phyloP scores from a whole-genome alignment of 2,797 vertebrate genomes.

The Spondyliosoma cantharus region DNA sequence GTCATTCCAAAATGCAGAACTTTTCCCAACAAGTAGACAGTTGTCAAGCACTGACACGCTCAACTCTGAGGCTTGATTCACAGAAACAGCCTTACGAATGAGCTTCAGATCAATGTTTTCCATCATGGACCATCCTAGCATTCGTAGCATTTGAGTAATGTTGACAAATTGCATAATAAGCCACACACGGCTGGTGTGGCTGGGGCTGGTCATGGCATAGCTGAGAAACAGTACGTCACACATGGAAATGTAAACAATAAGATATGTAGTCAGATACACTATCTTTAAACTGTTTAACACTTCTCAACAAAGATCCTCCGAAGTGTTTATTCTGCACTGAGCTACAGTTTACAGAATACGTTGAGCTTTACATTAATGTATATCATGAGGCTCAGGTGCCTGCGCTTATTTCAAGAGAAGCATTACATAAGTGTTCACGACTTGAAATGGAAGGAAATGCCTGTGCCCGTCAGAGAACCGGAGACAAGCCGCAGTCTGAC shows the following conservation, averaged over 20 bases:
- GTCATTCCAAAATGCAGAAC: too few species aligned
- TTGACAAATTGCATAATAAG: constrained; percentile 45
- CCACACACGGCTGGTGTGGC: too few species aligned
- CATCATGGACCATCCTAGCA: constrained; percentile 22
- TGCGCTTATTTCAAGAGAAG: constrained; percentile 53
- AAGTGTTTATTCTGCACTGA: background rate
- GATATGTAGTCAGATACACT: background rate
- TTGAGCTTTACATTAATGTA: background rate
- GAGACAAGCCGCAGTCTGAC: constrained; percentile 54
- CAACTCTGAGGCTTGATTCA: too few species aligned
- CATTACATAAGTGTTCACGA: constrained; percentile 59
- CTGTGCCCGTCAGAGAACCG: constrained; percentile 57
- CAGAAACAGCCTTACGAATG: too few species aligned
- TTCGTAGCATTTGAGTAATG: constrained; percentile 45
- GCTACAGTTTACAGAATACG: background rate
- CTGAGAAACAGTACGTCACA: constrained; percentile 37
- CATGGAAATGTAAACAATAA: constrained; percentile 3
- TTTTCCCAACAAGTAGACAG: too few species aligned
- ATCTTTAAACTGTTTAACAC: background rate
- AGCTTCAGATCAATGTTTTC: too few species aligned
- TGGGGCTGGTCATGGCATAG: background rate
- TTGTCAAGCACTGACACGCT: too few species aligned
- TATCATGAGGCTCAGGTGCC: constrained; percentile 22
- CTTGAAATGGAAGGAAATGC: constrained; percentile 67
- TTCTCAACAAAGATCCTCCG: background rate